Evolutionary conservation across 2,113 vertebrate genomes (phyloP).

Genomic region (Aegithalos caudatus): DNA sequence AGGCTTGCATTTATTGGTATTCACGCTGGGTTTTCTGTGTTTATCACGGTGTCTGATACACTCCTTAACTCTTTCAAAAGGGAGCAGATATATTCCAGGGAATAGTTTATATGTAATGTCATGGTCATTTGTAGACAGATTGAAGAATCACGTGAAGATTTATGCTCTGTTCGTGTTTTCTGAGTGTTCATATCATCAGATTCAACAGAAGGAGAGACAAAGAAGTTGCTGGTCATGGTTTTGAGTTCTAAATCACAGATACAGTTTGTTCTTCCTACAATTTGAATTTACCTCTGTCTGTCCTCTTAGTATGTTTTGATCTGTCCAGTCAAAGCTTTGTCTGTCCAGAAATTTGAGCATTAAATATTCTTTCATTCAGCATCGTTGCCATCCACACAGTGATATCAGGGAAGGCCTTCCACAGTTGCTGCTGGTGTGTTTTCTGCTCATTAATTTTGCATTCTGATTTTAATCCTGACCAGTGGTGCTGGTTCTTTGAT

Average conservation of each 20-base stretch:
- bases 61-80: conserved; percentile 68
- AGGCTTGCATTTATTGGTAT: conserved; percentile 94
- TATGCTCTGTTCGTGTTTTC: conserved; percentile 55
- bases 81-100: conserved; percentile 43
- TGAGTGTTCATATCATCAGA: conserved; percentile 22
- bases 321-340: neutral
- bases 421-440: neutral
- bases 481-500: neutral
- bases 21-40: conserved; percentile 78
- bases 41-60: conserved; percentile 72
- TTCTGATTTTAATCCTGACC: neutral
- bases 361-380: neutral
- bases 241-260: neutral
- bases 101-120: conserved; percentile 72
- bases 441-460: neutral
- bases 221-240: conserved; percentile 23
- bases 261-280: neutral
- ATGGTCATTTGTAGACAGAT: conserved; percentile 79
- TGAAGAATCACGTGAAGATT: conserved; percentile 72
- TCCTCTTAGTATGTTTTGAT: conserved; percentile 8
- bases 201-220: conserved; percentile 26
- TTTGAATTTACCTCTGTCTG: conserved; percentile 42
- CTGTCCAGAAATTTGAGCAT: neutral
- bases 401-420: neutral
- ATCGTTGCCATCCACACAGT: rapidly evolving